These are phyloP conservation scores for Podotricha telesiphe DNA, from an alignment of 2,888 invertebrate species.

Conservation along the genomic window DNA sequence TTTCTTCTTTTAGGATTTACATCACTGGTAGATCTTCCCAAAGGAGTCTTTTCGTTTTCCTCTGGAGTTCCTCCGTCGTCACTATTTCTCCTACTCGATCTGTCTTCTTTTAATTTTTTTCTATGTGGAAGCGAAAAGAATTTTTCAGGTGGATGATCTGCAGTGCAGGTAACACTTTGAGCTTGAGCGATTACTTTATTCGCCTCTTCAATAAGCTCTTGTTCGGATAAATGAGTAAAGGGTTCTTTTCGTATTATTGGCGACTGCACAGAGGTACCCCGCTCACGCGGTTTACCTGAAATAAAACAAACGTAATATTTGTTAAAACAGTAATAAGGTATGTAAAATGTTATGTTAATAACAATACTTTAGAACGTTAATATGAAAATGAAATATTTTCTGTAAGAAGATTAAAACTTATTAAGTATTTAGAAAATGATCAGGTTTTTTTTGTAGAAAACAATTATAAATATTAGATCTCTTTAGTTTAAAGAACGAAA, in stretches of 20 bases:
- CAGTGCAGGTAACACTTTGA: slow-evolving; percentile 87
- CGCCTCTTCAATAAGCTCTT: slow-evolving; percentile 90
- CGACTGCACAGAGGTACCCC: slow-evolving; percentile 65
- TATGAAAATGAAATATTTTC: background rate
- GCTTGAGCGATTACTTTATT: slow-evolving; percentile 90
- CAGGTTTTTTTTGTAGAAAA: background rate
- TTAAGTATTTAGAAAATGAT: background rate
- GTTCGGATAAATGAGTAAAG: slow-evolving; percentile 87
- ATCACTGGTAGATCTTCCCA: slow-evolving; percentile 85
- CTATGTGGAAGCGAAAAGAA: slow-evolving; percentile 88
- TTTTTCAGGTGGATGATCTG: slow-evolving; percentile 84
- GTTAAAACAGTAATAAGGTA: slow-evolving; percentile 16
- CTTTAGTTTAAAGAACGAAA: too few relatives aligned
- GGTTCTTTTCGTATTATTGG: slow-evolving; percentile 76
- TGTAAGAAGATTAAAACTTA: background rate
- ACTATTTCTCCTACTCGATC: slow-evolving; percentile 75
- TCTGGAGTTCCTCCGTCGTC: slow-evolving; percentile 78
- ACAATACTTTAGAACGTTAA: background rate
- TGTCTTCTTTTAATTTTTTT: slow-evolving; percentile 79
- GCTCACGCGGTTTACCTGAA: slow-evolving; percentile 79
- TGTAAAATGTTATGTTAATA: background rate
- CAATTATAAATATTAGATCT: background rate
- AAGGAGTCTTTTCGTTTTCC: slow-evolving; percentile 60
- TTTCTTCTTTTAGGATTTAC: slow-evolving; percentile 73
- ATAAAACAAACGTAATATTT: slow-evolving; percentile 44